These are phyloP conservation scores for Therioaphis trifolii DNA, from an alignment of 2,888 invertebrate species.

Conservation along the genomic window DNA sequence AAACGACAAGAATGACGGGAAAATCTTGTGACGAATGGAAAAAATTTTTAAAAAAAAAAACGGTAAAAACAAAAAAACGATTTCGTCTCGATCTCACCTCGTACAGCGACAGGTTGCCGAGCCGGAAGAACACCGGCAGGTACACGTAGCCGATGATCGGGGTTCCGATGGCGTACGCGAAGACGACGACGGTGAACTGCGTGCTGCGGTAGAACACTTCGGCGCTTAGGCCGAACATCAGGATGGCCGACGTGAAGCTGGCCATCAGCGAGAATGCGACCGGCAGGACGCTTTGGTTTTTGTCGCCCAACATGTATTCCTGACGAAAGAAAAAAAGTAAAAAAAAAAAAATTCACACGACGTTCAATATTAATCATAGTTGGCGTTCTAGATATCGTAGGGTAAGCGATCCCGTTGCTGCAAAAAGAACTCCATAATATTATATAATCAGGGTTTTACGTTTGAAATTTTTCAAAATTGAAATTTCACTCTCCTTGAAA, in stretches of 20 bases:
- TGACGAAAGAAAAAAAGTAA: constrained; percentile 68
- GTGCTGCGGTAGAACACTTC: constrained; percentile 88
- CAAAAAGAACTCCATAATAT: too few relatives aligned
- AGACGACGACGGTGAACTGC: constrained; percentile 81
- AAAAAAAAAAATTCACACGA: constrained; percentile 6
- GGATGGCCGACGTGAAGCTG: constrained; percentile 93
- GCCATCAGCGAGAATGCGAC: constrained; percentile 92
- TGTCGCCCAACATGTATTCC: constrained; percentile 87
- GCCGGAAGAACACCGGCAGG: constrained; percentile 86
- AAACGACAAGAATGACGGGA: too few relatives aligned
- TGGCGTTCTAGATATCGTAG: background rate
- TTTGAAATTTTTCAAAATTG: too few relatives aligned
- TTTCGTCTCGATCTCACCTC: constrained; percentile 73
- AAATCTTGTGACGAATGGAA: too few relatives aligned
- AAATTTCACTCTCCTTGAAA: too few relatives aligned
- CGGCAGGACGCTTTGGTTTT: constrained; percentile 82
- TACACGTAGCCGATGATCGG: constrained; percentile 82
- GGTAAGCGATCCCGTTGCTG: too few relatives aligned
- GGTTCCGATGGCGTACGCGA: constrained; percentile 82
- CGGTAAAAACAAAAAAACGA: too few relatives aligned
- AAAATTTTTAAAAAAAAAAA: too few relatives aligned
- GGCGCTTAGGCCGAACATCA: constrained; percentile 85
- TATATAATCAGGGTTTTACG: too few relatives aligned
- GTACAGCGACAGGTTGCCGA: constrained; percentile 87
- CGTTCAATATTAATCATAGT: too few relatives aligned